Percentiles rank a stretch among this genome's conserved stretches.
These are phyloP conservation scores for Castor canadensis DNA, from an alignment of 2,113 vertebrate genomes.

Conservation along the genomic window DNA sequence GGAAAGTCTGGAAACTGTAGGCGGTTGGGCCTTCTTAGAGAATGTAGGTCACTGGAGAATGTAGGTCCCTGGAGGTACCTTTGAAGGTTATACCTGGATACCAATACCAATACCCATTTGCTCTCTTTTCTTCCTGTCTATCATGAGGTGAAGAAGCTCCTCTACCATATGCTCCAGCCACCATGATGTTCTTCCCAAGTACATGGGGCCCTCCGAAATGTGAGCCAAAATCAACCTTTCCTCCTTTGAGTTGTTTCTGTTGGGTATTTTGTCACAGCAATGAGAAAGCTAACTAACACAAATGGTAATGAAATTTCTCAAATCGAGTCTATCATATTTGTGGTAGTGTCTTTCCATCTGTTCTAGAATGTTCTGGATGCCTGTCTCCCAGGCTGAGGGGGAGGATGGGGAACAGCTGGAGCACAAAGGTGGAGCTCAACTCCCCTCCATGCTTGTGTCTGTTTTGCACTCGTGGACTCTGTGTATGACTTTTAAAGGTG, in stretches of 20 bases:
- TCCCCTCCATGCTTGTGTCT: neutral
- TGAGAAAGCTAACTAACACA: neutral
- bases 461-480: fast-evolving
- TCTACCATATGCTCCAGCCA: neutral
- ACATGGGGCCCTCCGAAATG: neutral
- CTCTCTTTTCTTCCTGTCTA: neutral
- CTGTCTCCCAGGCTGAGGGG: fast-evolving
- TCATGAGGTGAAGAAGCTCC: neutral
- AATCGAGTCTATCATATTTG: neutral
- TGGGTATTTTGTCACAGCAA: neutral
- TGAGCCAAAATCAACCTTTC: neutral
- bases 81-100: neutral
- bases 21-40: neutral
- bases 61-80: too few species aligned
- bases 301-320: neutral
- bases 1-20: neutral
- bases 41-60: neutral
- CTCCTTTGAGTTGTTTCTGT: neutral
- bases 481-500: neutral
- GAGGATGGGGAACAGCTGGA: neutral
- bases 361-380: neutral
- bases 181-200: neutral
- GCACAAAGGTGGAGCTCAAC: fast-evolving
- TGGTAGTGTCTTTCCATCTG: neutral
- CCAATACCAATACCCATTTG: neutral